Base-by-base conservation (phyloP, 2,888 invertebrate species). In the Agrilus mali region DNA sequence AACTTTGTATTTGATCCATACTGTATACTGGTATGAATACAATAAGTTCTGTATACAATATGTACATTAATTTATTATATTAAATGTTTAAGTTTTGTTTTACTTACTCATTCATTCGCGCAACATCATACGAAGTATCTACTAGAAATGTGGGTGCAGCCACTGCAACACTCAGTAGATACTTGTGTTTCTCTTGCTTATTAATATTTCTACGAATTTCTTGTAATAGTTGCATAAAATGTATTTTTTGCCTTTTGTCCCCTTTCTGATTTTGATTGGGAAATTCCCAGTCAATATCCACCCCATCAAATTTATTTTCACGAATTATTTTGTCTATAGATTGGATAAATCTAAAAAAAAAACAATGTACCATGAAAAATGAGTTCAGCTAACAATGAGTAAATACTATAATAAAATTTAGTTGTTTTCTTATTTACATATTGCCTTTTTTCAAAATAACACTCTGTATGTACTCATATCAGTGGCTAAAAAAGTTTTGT, bases 201-300 rank as follows among this genome's bases (percentile, higher is more conserved):
- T 72, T 66, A 55, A 81, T 82, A 53, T 80, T 81, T 48, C 71
- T 69, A 14, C 82, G 73, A 34, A 88, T 77, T 64, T 89, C 87
- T 45, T 78, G 68, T 6, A 88, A 64, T 20, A 89, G 65, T 56
- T 83, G 81, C 2, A 80, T 77, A 55, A 88, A 86, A 63, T 85
- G 82, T 60, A 79, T 76, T 43, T 77, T 73, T 57, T 87, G 80
- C 17, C 75, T 66, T 46, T 66, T 64, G 44, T 64, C 60, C 4
- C 50, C 41, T n/a, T 53, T 48, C 12, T 53, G 47, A 31, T 67
- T 60, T 56, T 82, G 72, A 1, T 75, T 80, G 2, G 90, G 90
- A 63, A 89, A 92, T 60, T 92, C 92, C 87, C 87, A 89, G 60
- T 89, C 89, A 27, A 88, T 64, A 64, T 89, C 85, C 1, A 85